A percentile compares a stretch with the other conserved stretches of the same genome.
Evolutionary conservation across 2,797 vertebrate species (phyloP).

Genomic region (Oreochromis grahami): DNA sequence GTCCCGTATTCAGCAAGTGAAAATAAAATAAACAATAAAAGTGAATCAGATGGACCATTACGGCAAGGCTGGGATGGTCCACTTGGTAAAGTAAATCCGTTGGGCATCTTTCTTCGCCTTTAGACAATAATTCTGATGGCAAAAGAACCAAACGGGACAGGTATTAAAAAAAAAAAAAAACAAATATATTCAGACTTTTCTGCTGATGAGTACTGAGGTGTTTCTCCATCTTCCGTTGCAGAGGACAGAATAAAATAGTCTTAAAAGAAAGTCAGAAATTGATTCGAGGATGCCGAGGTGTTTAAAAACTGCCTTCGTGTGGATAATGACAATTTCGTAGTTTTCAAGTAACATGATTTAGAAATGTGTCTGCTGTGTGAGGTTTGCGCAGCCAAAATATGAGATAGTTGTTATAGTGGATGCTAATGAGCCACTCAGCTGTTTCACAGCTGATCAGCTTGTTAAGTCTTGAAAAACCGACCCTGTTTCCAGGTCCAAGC

Average conservation of each 20-base stretch:
- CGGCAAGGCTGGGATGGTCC: too few species aligned
- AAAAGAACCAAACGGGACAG: too few species aligned
- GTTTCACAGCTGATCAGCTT: background rate
- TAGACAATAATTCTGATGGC: too few species aligned
- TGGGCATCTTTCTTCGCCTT: too few species aligned
- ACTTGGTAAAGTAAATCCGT: too few species aligned
- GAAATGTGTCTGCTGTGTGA: background rate
- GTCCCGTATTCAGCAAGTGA: too few species aligned
- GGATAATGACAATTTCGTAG: background rate
- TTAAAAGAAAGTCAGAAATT: background rate
- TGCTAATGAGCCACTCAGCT: background rate
- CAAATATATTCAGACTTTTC: background rate
- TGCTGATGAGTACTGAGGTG: background rate
- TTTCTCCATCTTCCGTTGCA: fast-evolving
- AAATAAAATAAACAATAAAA: too few species aligned
- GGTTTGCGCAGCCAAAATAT: background rate
- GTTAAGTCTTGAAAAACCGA: background rate
- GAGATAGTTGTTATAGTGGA: background rate
- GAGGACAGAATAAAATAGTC: background rate
- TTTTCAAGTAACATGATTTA: background rate
- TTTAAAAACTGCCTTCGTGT: background rate
- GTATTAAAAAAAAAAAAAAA: too few species aligned
- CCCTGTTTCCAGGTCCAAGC: background rate
- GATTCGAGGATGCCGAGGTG: background rate
- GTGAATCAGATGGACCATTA: too few species aligned